Percentiles rank a stretch among this genome's conserved stretches.
Evolutionary conservation across 2,113 vertebrate species (phyloP).

Genomic region (Pluvianellus socialis): DNA sequence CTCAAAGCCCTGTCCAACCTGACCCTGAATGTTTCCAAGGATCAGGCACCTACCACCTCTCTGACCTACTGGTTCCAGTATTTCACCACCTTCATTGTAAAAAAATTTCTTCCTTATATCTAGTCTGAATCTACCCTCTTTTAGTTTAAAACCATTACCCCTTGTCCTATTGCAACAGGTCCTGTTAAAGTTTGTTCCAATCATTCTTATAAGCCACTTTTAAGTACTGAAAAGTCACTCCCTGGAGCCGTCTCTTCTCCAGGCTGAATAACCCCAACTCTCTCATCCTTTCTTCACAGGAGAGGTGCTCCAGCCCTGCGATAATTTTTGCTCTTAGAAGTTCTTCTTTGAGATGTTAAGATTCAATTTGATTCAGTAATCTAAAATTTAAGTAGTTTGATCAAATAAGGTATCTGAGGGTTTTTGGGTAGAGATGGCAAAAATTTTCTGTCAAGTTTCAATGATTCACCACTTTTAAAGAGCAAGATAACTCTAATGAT

Average conservation of each 20-base stretch:
- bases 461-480: neutral
- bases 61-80: neutral
- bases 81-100: neutral
- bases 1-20: neutral
- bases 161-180: rapidly evolving
- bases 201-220: neutral
- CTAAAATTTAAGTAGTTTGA: neutral
- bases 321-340: neutral
- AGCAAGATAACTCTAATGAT: neutral
- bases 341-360: neutral
- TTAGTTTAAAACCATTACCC: neutral
- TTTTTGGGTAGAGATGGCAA: neutral
- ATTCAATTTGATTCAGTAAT: neutral
- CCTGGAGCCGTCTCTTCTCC: neutral
- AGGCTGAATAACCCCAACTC: neutral
- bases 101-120: neutral
- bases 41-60: neutral
- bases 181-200: rapidly evolving
- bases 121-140: neutral
- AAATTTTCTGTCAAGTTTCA: neutral
- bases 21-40: neutral
- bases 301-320: neutral
- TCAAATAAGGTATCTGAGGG: neutral
- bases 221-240: rapidly evolving
- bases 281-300: neutral